Percentiles rank a stretch among this genome's conserved stretches.
Evolutionary conservation across 2,797 vertebrate genomes (phyloP).

Genomic region (Mastacembelus armatus): DNA sequence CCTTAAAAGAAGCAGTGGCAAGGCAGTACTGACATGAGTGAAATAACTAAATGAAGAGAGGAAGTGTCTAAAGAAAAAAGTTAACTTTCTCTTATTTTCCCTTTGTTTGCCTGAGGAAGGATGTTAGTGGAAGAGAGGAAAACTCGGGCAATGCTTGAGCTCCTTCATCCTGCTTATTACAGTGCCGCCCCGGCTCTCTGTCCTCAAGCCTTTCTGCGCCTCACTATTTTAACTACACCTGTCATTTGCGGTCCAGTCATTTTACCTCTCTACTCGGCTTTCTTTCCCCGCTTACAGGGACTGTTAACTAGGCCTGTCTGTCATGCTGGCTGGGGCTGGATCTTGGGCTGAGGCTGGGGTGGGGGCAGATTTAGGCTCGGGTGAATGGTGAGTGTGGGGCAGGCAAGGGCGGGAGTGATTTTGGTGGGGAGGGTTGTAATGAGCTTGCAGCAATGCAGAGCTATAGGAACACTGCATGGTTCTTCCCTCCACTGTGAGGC

Average conservation of each 20-base stretch:
- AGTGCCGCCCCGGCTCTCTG: constrained; percentile 72
- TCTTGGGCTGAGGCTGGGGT: constrained; percentile 57
- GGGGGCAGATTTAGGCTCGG: constrained; percentile 69
- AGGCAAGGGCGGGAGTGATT: constrained; percentile 65
- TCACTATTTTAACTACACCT: constrained; percentile 88
- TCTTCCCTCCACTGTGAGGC: constrained; percentile 70
- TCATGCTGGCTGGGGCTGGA: constrained; percentile 78
- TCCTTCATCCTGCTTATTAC: constrained; percentile 82
- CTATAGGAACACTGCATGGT: constrained; percentile 69
- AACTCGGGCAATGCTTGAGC: constrained; percentile 76
- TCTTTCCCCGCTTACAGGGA: constrained; percentile 78
- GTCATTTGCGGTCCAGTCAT: constrained; percentile 88
- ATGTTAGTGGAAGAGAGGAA: constrained; percentile 76
- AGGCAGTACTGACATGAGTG: constrained; percentile 34
- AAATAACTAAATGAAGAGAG: constrained; percentile 55
- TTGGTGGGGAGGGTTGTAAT: constrained; percentile 74
- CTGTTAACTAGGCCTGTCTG: constrained; percentile 84
- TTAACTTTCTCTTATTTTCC: constrained; percentile 78
- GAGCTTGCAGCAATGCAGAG: constrained; percentile 75
- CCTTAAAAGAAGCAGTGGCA: constrained; percentile 15
- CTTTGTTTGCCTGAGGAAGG: constrained; percentile 79
- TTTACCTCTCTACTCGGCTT: constrained; percentile 78
- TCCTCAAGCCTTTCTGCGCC: constrained; percentile 82
- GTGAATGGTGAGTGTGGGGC: constrained; percentile 60
- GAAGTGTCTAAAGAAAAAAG: constrained; percentile 70